Evolutionary conservation across 1,140 invertebrate species (phyloP).

Genomic region (Cotesia glomerata): DNA sequence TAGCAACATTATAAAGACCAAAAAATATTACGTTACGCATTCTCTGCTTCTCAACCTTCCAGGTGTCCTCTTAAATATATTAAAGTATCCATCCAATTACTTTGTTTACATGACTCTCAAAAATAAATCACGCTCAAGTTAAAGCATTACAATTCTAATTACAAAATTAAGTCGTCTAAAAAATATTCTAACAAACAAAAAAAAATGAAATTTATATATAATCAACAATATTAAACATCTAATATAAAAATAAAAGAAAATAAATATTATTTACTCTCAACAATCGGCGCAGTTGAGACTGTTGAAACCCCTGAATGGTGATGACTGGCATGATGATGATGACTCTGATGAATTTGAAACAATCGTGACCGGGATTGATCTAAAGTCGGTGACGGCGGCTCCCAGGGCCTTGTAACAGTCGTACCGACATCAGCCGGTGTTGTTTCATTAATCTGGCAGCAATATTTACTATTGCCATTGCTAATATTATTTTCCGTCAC

Average conservation of each 20-base stretch:
- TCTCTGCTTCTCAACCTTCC: too few relatives aligned
- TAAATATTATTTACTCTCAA: conserved; percentile 50
- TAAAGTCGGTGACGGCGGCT: conserved; percentile 55
- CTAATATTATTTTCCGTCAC: neutral
- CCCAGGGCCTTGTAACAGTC: conserved; percentile 54
- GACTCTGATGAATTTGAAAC: conserved; percentile 46
- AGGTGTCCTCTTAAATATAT: too few relatives aligned
- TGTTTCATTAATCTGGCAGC: conserved; percentile 51
- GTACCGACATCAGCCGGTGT: conserved; percentile 37
- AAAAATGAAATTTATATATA: neutral
- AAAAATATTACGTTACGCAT: too few relatives aligned
- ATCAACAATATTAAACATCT: too few relatives aligned
- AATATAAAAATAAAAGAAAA: neutral
- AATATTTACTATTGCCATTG: conserved; percentile 41
- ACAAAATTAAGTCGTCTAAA: neutral
- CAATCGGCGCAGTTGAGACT: conserved; percentile 45
- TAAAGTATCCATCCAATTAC: too few relatives aligned
- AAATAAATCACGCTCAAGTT: too few relatives aligned
- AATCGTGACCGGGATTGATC: conserved; percentile 50
- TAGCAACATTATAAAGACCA: too few relatives aligned
- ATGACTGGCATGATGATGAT: conserved; percentile 43
- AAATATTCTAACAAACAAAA: neutral
- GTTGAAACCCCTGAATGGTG: conserved; percentile 34
- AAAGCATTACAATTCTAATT: neutral
- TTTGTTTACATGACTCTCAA: too few relatives aligned